A percentile compares a stretch with the other conserved stretches of the same genome.
Evolutionary conservation across 2,888 invertebrate genomes (phyloP).

Genomic region (Clivina fossor): DNA sequence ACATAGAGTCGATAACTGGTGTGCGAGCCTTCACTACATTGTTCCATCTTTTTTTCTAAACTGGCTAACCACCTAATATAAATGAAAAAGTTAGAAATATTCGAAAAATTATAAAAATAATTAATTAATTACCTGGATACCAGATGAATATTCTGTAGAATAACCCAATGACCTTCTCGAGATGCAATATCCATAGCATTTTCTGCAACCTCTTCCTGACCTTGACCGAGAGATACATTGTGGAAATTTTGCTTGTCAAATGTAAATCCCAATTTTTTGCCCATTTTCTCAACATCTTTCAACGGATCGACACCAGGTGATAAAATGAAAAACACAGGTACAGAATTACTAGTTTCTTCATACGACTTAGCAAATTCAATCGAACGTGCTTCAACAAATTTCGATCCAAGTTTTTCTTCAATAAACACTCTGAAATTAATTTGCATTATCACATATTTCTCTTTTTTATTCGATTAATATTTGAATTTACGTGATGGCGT

Average conservation of each 20-base stretch:
- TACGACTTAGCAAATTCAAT: slow-evolving; percentile 84
- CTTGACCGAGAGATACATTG: slow-evolving; percentile 91
- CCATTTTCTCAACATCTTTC: slow-evolving; percentile 88
- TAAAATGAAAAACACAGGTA: slow-evolving; percentile 90
- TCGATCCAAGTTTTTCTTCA: slow-evolving; percentile 83
- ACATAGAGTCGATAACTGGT: slow-evolving; percentile 72
- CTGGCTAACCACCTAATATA: slow-evolving; percentile 74
- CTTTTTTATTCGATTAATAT: background rate
- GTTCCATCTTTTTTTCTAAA: slow-evolving; percentile 90
- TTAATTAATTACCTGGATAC: slow-evolving; percentile 58
- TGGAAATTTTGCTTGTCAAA: slow-evolving; percentile 82
- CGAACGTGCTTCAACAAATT: slow-evolving; percentile 76
- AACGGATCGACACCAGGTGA: slow-evolving; percentile 94
- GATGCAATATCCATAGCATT: slow-evolving; percentile 79
- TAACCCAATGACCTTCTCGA: slow-evolving; percentile 85
- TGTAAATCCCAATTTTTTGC: slow-evolving; percentile 77
- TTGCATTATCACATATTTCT: slow-evolving; percentile 33
- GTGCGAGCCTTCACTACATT: slow-evolving; percentile 68
- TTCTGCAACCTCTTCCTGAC: slow-evolving; percentile 91
- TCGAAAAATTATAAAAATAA: background rate
- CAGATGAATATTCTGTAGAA: slow-evolving; percentile 89
- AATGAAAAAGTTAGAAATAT: background rate
- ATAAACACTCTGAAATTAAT: slow-evolving; percentile 68
- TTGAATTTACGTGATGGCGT: slow-evolving; percentile 70
- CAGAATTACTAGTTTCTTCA: slow-evolving; percentile 79